A percentile compares a stretch with the other conserved stretches of the same genome.
Conservation (phyloP, 2,888 invertebrate genomes). For the Acanthopleura granulata region DNA sequence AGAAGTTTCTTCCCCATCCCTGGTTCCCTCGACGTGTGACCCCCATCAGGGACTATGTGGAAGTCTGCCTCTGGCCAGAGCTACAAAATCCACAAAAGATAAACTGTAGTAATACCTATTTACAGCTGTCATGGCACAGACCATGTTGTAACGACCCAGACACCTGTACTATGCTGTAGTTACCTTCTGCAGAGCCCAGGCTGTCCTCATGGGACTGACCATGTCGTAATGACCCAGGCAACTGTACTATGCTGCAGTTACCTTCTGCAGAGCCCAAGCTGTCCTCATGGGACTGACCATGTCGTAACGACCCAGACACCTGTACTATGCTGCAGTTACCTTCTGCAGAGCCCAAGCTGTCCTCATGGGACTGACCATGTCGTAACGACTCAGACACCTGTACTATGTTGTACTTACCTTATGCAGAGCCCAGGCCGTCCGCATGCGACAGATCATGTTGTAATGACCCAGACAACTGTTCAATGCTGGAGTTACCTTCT, state of each 20-base stretch:
- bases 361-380: not conserved
- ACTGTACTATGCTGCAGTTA: too few relatives aligned
- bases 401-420: too few relatives aligned
- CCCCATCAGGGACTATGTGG: slow-evolving; percentile 47
- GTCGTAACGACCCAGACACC: not conserved
- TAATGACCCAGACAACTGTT: too few relatives aligned
- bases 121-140: too few relatives aligned
- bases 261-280: too few relatives aligned
- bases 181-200: slow-evolving; percentile 65
- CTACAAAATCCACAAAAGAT: slow-evolving; percentile 30
- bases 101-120: too few relatives aligned
- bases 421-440: too few relatives aligned
- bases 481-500: too few relatives aligned
- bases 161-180: not conserved
- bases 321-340: too few relatives aligned
- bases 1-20: slow-evolving; percentile 29
- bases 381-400: not conserved
- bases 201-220: slow-evolving; percentile 60
- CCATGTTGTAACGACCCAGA: too few relatives aligned
- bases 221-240: slow-evolving; percentile 59
- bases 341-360: not conserved
- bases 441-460: too few relatives aligned
- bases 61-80: slow-evolving; percentile 53
- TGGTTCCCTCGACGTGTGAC: slow-evolving; percentile 50
- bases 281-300: too few relatives aligned